A percentile compares a stretch with the other conserved stretches of the same genome.
phyloP scores from a whole-genome alignment of 2,888 invertebrate species.

The Epicampocera succincta region DNA sequence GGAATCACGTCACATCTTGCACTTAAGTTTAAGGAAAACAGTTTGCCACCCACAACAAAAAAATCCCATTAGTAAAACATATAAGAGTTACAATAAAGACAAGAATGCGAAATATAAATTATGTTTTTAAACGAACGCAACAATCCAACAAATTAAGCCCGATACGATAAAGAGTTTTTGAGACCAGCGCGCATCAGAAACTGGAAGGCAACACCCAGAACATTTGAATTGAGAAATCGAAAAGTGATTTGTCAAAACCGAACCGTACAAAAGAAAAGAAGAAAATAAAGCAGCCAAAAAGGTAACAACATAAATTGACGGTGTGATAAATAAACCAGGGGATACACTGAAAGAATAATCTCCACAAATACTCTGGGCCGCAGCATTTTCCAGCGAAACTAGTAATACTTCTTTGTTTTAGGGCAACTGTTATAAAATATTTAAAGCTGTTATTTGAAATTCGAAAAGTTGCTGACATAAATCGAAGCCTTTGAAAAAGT shows the following conservation, averaged over 20 bases:
- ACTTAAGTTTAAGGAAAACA: background rate
- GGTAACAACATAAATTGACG: conserved; percentile 42
- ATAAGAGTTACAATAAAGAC: conserved; percentile 4
- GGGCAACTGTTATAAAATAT: too few relatives aligned
- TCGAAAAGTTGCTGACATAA: too few relatives aligned
- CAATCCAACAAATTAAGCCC: conserved; percentile 4
- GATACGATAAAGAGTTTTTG: background rate
- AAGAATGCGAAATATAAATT: conserved; percentile 33
- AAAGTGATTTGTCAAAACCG: conserved; percentile 63
- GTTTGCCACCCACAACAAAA: conserved; percentile 42
- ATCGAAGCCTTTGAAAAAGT: too few relatives aligned
- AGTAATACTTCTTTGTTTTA: too few relatives aligned
- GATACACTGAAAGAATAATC: conserved; percentile 2
- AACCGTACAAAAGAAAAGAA: too few relatives aligned
- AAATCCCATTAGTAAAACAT: conserved; percentile 57
- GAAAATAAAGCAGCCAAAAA: conserved; percentile 7
- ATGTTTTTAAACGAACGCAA: conserved; percentile 42
- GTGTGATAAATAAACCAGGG: conserved; percentile 41
- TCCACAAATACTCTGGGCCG: conserved; percentile 34
- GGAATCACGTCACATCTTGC: background rate
- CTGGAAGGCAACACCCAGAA: conserved; percentile 5
- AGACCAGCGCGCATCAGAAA: background rate
- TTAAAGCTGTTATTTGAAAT: too few relatives aligned
- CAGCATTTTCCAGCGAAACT: too few relatives aligned
- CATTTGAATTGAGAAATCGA: conserved; percentile 37